These are phyloP conservation scores for Phrynocephalus guinanensis DNA, from an alignment of 2,797 vertebrate genomes.

Conservation along the genomic window DNA sequence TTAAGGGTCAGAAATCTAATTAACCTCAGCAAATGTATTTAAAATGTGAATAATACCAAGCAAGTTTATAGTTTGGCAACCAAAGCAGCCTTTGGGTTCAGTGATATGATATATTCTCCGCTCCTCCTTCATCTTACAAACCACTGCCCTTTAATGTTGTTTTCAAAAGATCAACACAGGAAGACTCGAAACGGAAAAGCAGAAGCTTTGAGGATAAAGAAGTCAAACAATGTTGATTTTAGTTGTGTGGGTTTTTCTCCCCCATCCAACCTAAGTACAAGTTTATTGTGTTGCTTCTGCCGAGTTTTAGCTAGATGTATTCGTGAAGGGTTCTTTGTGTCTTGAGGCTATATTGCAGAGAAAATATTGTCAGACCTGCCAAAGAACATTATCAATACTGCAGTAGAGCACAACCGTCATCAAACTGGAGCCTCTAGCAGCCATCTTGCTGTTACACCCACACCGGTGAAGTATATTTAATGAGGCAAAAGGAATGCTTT, in stretches of 20 bases:
- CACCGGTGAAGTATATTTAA: not conserved
- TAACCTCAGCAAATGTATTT: conserved; percentile 76
- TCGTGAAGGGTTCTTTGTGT: not conserved
- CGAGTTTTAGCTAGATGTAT: not conserved
- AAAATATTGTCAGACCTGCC: not conserved
- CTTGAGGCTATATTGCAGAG: not conserved
- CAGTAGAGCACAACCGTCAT: not conserved
- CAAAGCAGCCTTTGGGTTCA: conserved; percentile 37
- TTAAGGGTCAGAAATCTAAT: conserved; percentile 79
- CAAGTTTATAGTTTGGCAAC: conserved; percentile 58
- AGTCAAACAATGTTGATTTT: not conserved
- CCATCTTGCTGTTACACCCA: not conserved
- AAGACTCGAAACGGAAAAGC: not conserved
- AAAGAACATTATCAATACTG: not conserved
- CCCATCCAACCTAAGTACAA: not conserved
- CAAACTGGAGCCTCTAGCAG: not conserved
- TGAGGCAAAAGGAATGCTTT: not conserved
- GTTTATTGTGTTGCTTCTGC: not conserved
- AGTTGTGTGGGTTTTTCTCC: not conserved
- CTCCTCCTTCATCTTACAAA: not conserved
- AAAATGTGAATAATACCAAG: conserved; percentile 64
- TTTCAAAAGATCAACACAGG: conserved; percentile 53
- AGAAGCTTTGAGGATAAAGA: conserved; percentile 31
- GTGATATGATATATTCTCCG: conserved; percentile 51
- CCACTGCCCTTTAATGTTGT: conserved; percentile 66